A percentile compares a stretch with the other conserved stretches of the same genome.
Conservation (phyloP, 1,140 invertebrate species). For the Drosophila erecta region DNA sequence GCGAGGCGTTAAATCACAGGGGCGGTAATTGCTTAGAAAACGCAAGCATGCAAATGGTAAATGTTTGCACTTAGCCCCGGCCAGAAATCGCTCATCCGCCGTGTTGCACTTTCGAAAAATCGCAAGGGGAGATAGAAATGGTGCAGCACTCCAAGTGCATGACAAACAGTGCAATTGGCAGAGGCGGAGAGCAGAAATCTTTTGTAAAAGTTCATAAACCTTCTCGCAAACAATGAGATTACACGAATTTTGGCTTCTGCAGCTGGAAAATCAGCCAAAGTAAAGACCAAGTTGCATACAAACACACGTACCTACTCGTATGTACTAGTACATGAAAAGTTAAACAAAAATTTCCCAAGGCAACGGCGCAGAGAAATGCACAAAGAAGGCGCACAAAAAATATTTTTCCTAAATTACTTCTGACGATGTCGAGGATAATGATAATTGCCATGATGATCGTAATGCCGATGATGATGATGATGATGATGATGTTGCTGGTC, state of each 20-base stretch:
- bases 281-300: slow-evolving; percentile 5
- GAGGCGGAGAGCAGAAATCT: slow-evolving; percentile 56
- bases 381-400: slow-evolving; percentile 56
- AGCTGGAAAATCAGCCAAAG: background rate
- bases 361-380: slow-evolving; percentile 46
- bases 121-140: slow-evolving; percentile 18
- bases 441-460: slow-evolving; percentile 43
- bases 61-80: slow-evolving; percentile 25
- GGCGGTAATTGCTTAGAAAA: slow-evolving; percentile 61
- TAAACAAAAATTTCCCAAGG: slow-evolving; percentile 59
- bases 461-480: slow-evolving; percentile 49
- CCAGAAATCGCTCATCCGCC: slow-evolving; percentile 60
- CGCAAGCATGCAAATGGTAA: slow-evolving; percentile 43
- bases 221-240: slow-evolving; percentile 74
- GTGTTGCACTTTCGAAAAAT: slow-evolving; percentile 71
- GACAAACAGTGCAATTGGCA: slow-evolving; percentile 23
- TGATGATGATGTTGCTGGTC: slow-evolving; percentile 57
- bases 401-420: slow-evolving; percentile 77
- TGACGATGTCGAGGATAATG: slow-evolving; percentile 67
- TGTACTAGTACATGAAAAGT: slow-evolving; percentile 22
- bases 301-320: no score
- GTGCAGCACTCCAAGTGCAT: slow-evolving; percentile 51
- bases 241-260: slow-evolving; percentile 39
- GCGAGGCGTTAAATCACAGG: slow-evolving; percentile 52
- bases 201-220: slow-evolving; percentile 81